Evolutionary conservation across 2,113 vertebrate genomes (phyloP).

Genomic region (Pteruthius melanotis): DNA sequence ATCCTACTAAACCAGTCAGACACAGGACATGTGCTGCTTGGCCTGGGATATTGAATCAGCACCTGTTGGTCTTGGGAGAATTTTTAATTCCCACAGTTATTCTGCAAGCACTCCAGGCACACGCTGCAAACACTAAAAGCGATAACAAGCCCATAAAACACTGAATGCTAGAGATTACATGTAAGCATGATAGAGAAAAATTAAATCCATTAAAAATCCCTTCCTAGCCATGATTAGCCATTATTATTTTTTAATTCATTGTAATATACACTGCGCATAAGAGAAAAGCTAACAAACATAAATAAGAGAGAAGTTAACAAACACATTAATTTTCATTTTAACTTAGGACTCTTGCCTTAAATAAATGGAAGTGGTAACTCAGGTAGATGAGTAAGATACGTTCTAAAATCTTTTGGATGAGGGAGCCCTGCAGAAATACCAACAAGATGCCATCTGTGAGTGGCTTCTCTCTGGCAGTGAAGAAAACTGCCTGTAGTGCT

Average conservation of each 20-base stretch:
- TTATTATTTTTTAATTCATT: slow-evolving; percentile 55
- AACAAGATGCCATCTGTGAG: not conserved
- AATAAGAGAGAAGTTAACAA: not conserved
- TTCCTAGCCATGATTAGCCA: not conserved
- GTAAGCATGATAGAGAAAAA: slow-evolving; percentile 19
- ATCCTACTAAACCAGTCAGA: not conserved
- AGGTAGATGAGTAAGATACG: not conserved
- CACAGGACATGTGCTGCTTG: not conserved
- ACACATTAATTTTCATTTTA: slow-evolving; percentile 34
- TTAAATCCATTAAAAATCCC: slow-evolving; percentile 40
- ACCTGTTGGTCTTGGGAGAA: not conserved
- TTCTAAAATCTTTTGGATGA: not conserved
- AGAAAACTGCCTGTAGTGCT: not conserved
- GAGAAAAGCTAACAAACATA: slow-evolving; percentile 21
- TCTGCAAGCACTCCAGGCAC: not conserved
- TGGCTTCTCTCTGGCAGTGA: not conserved
- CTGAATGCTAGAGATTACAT: slow-evolving; percentile 1
- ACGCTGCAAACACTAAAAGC: not conserved
- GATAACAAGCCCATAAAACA: slow-evolving; percentile 16
- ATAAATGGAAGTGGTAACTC: not conserved
- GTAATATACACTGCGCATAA: not conserved
- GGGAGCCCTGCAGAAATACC: not conserved
- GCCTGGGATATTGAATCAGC: not conserved
- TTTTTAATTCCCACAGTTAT: not conserved
- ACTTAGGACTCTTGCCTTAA: not conserved